These are phyloP conservation scores for Pithys albifrons DNA, from an alignment of 2,113 vertebrate genomes.

Conservation along the genomic window DNA sequence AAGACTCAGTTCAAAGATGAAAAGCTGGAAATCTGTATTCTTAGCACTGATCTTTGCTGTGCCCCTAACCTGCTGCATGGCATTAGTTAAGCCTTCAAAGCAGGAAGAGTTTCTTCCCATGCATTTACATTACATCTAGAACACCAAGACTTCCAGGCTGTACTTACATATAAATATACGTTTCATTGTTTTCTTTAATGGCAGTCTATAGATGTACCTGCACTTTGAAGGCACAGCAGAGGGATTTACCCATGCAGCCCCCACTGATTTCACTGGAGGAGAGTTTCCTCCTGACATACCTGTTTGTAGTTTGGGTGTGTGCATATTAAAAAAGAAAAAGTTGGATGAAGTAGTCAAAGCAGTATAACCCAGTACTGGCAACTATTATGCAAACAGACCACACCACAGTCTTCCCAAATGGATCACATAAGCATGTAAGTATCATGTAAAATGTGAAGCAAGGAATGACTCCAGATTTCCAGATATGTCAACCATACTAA, in stretches of 20 bases:
- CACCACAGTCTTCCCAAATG: neutral
- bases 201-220: neutral
- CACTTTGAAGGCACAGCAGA: conserved; percentile 14
- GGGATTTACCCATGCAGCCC: neutral
- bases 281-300: neutral
- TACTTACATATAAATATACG: neutral
- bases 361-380: neutral
- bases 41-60: neutral
- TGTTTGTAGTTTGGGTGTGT: neutral
- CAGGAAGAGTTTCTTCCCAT: neutral
- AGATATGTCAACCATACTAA: neutral
- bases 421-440: neutral
- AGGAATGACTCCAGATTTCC: neutral
- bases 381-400: neutral
- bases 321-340: neutral
- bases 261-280: neutral
- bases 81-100: neutral
- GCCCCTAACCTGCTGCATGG: neutral
- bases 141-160: conserved; percentile 12
- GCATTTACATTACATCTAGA: neutral
- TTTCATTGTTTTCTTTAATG: conserved; percentile 27
- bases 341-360: neutral
- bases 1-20: neutral
- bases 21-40: neutral
- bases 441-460: neutral